A percentile compares a stretch with the other conserved stretches of the same genome.
Conservation (phyloP, 2,113 vertebrate species). For the Oreotragus oreotragus region DNA sequence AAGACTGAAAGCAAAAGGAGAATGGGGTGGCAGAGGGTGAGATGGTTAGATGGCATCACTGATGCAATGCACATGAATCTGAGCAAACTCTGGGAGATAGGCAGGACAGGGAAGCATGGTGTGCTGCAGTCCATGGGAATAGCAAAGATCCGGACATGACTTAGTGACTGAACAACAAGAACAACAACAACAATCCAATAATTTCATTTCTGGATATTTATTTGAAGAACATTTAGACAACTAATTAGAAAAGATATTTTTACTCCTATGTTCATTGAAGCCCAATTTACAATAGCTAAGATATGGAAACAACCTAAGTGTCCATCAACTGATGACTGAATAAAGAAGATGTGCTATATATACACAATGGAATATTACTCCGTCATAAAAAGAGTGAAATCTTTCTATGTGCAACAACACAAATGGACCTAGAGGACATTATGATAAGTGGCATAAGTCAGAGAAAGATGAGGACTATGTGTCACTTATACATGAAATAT, state of each 20-base stretch:
- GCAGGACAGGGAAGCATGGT: background rate
- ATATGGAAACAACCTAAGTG: background rate
- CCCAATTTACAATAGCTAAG: background rate
- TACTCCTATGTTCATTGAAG: background rate
- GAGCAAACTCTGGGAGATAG: background rate
- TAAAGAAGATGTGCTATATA: background rate
- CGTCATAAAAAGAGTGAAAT: background rate
- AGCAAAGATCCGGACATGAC: background rate
- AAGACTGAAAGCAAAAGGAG: background rate
- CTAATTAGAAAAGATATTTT: background rate
- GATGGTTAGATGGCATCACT: background rate
- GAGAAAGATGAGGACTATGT: background rate
- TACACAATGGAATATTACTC: background rate
- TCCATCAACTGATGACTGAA: background rate
- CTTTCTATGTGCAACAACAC: background rate
- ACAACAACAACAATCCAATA: background rate
- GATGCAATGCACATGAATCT: background rate
- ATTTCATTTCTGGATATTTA: background rate
- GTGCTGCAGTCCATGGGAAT: background rate
- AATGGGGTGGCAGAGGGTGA: background rate
- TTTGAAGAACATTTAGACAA: background rate
- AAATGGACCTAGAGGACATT: background rate
- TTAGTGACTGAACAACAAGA: background rate
- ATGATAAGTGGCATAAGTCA: background rate
- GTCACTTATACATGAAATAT: background rate